Evolutionary conservation across 2,797 vertebrate genomes (phyloP), one percentile per base, ranked within the genome.

Genomic region (Brachymystax lenok): DNA sequence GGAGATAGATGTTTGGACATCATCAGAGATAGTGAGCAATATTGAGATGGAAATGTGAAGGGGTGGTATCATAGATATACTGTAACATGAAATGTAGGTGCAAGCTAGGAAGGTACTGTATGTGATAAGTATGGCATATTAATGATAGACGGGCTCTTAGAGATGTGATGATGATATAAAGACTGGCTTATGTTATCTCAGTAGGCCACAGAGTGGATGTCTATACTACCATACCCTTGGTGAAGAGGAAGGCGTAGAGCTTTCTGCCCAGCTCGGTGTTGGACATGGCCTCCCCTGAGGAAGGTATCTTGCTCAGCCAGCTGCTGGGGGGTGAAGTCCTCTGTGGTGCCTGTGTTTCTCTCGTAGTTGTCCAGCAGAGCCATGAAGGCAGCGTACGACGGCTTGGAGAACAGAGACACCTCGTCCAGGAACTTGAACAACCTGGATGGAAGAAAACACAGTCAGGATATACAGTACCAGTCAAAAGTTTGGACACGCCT

Each of bases 311-410:
- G 94, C 81, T 96, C 95, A 17, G 84, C 79, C 74, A 89, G 74
- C 89, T 96, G 92, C 76, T 89, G 75, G 13, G 85, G 1, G 2
- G 70, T 87, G 77, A 94, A 90, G 69, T 71, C n/a, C 85, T 96
- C 95, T 0, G 69, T 1, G 78, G 86, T 81, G 35, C 95, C 95
- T 0, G 95, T 96, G 74, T 88, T 80, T 79, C 88, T 86, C 4
- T 90, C 24, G 83, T 96, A 96, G 87, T 96, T 96, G 85, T 96
- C 92, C 82, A 95, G 85, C 79, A 95, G 59, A 59, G 91, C 82
- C 73, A 93, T 59, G 1, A 96, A 69, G 33, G 93, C 89, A 3
- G 90, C 81, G 3, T 91, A 96, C 0, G 95, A 95, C 27, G 94
- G 94, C 73, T 82, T 94, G 76, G 93, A 90, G 84, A 96, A 95